phyloP scores from a whole-genome alignment of 2,113 vertebrate species.

The Notechis scutatus region DNA sequence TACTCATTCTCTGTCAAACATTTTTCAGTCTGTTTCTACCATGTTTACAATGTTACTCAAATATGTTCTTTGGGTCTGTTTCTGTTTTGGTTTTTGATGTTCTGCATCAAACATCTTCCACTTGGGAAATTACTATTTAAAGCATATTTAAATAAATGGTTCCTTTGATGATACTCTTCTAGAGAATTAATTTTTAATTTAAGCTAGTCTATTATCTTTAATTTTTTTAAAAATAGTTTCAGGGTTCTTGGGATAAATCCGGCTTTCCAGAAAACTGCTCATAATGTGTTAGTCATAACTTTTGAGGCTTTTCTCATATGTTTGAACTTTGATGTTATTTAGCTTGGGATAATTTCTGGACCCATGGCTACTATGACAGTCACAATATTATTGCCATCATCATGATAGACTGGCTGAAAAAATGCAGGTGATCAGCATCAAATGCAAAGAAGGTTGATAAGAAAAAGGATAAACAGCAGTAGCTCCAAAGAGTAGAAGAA shows the following conservation, averaged over 20 bases:
- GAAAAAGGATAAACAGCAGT: too few species aligned
- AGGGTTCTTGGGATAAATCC: background rate
- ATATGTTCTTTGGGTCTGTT: background rate
- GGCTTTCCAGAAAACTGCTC: background rate
- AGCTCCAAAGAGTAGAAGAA: too few species aligned
- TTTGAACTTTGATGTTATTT: background rate
- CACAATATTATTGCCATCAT: background rate
- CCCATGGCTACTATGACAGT: background rate
- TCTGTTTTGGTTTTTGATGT: background rate
- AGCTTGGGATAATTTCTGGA: background rate
- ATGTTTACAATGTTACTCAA: background rate
- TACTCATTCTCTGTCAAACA: background rate
- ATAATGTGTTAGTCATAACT: background rate
- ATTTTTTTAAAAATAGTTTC: background rate
- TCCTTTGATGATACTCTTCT: slow-evolving; percentile 1
- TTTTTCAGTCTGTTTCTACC: background rate
- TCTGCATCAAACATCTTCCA: background rate
- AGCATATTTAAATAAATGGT: slow-evolving; percentile 21
- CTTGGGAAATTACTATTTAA: slow-evolving; percentile 6
- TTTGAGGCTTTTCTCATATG: background rate
- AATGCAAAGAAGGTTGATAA: too few species aligned
- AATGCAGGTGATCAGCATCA: background rate
- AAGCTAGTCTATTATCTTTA: background rate
- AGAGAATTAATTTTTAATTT: slow-evolving; percentile 21
- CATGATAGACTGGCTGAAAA: background rate